Percentiles rank a stretch among this genome's conserved stretches.
Evolutionary conservation across 2,113 vertebrate species (phyloP).

Genomic region (Camelus dromedarius): DNA sequence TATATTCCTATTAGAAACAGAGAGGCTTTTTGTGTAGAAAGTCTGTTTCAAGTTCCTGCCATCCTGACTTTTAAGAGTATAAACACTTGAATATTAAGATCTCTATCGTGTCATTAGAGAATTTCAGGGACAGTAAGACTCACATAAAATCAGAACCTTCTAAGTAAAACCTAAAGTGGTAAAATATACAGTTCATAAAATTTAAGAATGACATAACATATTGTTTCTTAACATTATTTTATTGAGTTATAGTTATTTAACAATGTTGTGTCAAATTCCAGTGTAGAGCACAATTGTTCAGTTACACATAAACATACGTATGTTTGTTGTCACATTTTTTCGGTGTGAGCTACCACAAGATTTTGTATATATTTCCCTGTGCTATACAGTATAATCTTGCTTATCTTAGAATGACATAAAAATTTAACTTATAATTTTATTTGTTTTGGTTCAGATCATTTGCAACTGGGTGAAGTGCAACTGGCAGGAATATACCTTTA

Average conservation of each 20-base stretch:
- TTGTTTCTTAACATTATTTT: too few species aligned
- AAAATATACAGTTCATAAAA: neutral
- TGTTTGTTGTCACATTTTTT: too few species aligned
- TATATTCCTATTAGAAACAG: neutral
- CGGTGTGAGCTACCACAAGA: too few species aligned
- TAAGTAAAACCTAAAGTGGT: neutral
- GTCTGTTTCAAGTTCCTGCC: neutral
- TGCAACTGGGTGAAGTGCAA: neutral
- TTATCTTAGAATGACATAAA: neutral
- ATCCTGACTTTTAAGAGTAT: neutral
- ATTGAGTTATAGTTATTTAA: too few species aligned
- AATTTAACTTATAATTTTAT: conserved; percentile 41
- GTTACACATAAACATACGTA: too few species aligned
- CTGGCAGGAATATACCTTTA: conserved; percentile 36
- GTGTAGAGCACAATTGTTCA: too few species aligned
- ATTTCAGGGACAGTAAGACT: neutral
- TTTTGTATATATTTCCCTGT: too few species aligned
- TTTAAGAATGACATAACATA: neutral
- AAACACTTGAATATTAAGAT: conserved; percentile 24
- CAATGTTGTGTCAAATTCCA: too few species aligned
- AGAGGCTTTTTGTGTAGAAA: neutral
- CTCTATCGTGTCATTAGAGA: neutral
- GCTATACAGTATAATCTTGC: too few species aligned
- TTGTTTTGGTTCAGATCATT: conserved; percentile 49
- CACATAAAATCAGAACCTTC: neutral